Conservation (phyloP, 1,140 invertebrate species). For the Drosophila navojoa region DNA sequence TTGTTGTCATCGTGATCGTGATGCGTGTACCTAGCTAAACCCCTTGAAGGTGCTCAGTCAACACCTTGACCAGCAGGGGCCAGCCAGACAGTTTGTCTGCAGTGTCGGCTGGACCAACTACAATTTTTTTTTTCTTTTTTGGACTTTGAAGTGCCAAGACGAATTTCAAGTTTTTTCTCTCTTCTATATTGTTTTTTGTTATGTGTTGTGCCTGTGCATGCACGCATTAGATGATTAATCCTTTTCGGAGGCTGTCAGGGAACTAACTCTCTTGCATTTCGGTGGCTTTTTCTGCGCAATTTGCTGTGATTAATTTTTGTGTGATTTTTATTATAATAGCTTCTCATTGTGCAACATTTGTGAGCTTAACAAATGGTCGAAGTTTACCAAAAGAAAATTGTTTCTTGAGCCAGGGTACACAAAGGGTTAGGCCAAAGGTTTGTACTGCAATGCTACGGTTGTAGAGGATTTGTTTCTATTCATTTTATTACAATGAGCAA, state of each 20-base stretch:
- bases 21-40: constrained; percentile 25
- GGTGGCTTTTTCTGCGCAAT: constrained; percentile 77
- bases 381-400: constrained; percentile 11
- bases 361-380: constrained; percentile 55
- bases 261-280: constrained; percentile 46
- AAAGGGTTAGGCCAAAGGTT: constrained; percentile 19
- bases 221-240: constrained; percentile 73
- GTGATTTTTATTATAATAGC: constrained; percentile 50
- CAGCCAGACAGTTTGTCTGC: constrained; percentile 14
- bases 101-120: constrained; percentile 7
- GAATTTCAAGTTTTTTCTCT: constrained; percentile 75
- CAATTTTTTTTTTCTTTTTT: constrained; percentile 20
- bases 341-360: constrained; percentile 32
- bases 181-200: constrained; percentile 11
- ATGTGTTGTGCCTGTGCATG: constrained; percentile 2
- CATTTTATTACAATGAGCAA: not conserved
- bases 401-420: not conserved
- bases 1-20: constrained; percentile 55
- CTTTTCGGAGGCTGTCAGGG: constrained; percentile 53
- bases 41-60: constrained; percentile 60
- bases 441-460: not conserved
- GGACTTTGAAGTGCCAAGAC: constrained; percentile 69
- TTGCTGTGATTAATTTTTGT: constrained; percentile 78
- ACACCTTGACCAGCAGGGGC: constrained; percentile 68
- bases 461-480: not conserved